Base-by-base conservation (phyloP, 2,888 invertebrate species). In the Athalia circularis region DNA sequence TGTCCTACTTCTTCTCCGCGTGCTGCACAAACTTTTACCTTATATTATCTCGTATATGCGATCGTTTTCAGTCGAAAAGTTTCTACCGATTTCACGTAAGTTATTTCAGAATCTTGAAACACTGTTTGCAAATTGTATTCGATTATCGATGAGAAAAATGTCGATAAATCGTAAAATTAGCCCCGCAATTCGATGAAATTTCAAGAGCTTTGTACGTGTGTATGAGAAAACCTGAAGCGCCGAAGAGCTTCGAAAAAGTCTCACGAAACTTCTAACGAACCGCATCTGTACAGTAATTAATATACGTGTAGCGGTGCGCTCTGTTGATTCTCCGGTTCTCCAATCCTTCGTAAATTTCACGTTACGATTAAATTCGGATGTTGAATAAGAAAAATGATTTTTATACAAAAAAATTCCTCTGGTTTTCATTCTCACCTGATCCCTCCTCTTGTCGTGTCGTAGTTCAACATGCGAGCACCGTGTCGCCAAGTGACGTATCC, bases 401-500 rank as follows among this genome's bases (percentile, higher is more conserved):
- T 29, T 7, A 11, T 48, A 8, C 0, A 29, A 29, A 29, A n/a
- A n/a, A n/a, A n/a, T n/a, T 29, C 0, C 29, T 52, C n/a, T 67
- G 0, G 5, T 67, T 52, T 52, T 8, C n/a, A 54, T 29, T 67
- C 91, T 91, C 89, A 96, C 96, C 96, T 96, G 82, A 96, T 95
- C 80, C 96, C 96, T 52, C 96, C 96, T 77, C 96, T 92, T 84
- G 94, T 95, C 0, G 95, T 95, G 88, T 96, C 96, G 87, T 95
- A 95, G 91, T 96, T 96, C 80, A 96, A 92, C 89, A 94, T 92
- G 83, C 95, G 93, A 48, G 93, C 90, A 5, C 95, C 95, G 87
- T 96, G 96, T 82, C 94, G 94, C 96, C 96, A 96, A 87, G 94
- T 93, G 85, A 96, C 95, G 87, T 94, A 95, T 57, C 94, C 93